Base-by-base conservation (phyloP, 2,888 invertebrate species). In the Sminthurinus aureus region DNA sequence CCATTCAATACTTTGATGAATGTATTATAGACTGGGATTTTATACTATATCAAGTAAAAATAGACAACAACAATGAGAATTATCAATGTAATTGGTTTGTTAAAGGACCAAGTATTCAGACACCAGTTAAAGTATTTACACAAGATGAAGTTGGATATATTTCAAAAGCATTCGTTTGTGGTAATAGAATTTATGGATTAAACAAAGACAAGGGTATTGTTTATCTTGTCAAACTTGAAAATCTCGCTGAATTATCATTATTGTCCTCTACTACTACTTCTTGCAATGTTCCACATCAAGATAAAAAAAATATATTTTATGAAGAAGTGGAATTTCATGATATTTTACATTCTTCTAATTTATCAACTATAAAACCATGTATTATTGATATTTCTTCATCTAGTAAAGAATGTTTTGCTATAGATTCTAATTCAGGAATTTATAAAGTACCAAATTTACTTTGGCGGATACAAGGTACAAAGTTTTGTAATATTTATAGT, bases 341-440 rank as follows among this genome's bases (percentile, higher is more conserved):
- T 22, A 13, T 24, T 13, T 26, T 1, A 13, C 20, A 24, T 24
- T n/a, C 52, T 20, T 58, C 58, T 12, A 66, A 38, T 15, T 18
- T 20, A 24, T 52, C n/a, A 38, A n/a, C 12, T 51, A 50, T 13
- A 18, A 71, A 73, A n/a, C 52, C 81, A 12, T 50, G 80, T 18
- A 81, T 87, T n/a, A 66, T 67, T 52, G 83, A 85, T 26, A 84
- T 88, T n/a, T 71, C 80, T 0, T 79, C 87, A 9, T 85, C 86
- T 77, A 86, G 85, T 8, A 78, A 83, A 12, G 51, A 84, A 51
- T 58, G 86, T 73, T 88, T 82, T 81, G 86, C 81, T 15, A 76
- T 85, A 50, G 82, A 84, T 71, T 81, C 83, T n/a, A 8, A 50
- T 0, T 83, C 86, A 66, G 67, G 84, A n/a, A 85, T 87, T 50